These are phyloP conservation scores for Parauchenoglanis punctatus DNA, from an alignment of 2,797 vertebrate species.

Conservation along the genomic window DNA sequence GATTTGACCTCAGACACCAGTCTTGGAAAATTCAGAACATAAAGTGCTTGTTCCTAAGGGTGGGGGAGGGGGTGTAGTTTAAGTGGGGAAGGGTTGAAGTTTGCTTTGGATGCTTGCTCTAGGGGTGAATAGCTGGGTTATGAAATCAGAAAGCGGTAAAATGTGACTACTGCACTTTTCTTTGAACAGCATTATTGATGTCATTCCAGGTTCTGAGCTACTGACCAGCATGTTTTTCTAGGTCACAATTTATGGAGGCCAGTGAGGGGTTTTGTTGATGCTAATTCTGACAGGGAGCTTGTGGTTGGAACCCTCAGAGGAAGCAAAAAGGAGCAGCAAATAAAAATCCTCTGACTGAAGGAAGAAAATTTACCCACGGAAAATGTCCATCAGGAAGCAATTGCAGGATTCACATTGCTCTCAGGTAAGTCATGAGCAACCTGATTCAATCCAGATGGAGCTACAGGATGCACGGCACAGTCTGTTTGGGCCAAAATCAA, in stretches of 20 bases:
- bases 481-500: constrained; percentile 41
- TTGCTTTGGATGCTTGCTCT: constrained; percentile 43
- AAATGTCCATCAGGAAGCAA: constrained; percentile 44
- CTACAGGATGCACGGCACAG: constrained; percentile 12
- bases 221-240: constrained; percentile 45
- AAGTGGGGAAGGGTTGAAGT: constrained; percentile 1
- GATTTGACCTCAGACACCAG: constrained; percentile 36
- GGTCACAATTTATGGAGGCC: constrained; percentile 45
- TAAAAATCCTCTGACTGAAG: constrained; percentile 36
- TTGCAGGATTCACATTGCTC: constrained; percentile 34
- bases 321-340: constrained; percentile 26
- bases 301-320: constrained; percentile 40
- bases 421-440: constrained; percentile 53
- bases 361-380: constrained; percentile 35
- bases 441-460: constrained; percentile 56
- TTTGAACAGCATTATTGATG: constrained; percentile 72
- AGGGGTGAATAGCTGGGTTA: constrained; percentile 50
- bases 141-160: constrained; percentile 73
- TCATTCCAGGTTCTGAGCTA: constrained; percentile 63
- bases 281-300: constrained; percentile 29
- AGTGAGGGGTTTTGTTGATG: constrained; percentile 34
- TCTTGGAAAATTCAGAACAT: constrained; percentile 36
- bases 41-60: constrained; percentile 23
- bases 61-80: neutral
- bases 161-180: constrained; percentile 67